Evolutionary conservation across 1,140 invertebrate species (phyloP).

Genomic region (Drosophila nannoptera): DNA sequence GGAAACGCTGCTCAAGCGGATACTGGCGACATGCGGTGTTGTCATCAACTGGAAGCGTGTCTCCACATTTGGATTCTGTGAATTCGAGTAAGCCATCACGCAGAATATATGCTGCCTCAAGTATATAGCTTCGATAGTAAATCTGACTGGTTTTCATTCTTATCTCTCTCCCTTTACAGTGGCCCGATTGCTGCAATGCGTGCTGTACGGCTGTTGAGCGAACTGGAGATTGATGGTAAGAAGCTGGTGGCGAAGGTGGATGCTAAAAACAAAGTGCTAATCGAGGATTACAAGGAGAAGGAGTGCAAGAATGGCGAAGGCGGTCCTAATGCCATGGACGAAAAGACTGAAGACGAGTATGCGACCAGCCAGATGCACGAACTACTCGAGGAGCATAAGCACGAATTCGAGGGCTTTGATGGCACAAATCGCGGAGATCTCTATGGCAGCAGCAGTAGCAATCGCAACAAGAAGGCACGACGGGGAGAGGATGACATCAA

Average conservation of each 20-base stretch:
- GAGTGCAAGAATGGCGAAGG: slow-evolving; percentile 79
- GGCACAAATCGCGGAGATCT: slow-evolving; percentile 60
- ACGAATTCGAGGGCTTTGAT: slow-evolving; percentile 75
- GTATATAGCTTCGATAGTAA: background rate
- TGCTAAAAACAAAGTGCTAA: slow-evolving; percentile 95
- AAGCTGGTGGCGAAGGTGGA: slow-evolving; percentile 98
- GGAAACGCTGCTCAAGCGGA: slow-evolving; percentile 95
- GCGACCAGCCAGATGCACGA: slow-evolving; percentile 87
- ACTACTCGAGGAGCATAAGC: slow-evolving; percentile 89
- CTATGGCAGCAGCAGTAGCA: slow-evolving; percentile 47
- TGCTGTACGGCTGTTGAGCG: slow-evolving; percentile 95
- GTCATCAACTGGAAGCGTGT: slow-evolving; percentile 98
- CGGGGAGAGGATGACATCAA: slow-evolving; percentile 79
- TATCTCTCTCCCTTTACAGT: slow-evolving; percentile 80
- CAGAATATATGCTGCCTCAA: too few relatives aligned
- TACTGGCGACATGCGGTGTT: slow-evolving; percentile 93
- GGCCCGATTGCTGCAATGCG: slow-evolving; percentile 96
- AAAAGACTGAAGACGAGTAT: slow-evolving; percentile 89
- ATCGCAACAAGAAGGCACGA: slow-evolving; percentile 59
- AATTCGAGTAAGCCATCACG: slow-evolving; percentile 81
- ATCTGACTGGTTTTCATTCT: too few relatives aligned
- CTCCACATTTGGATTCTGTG: slow-evolving; percentile 99
- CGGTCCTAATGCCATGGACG: slow-evolving; percentile 78
- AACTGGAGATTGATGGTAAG: slow-evolving; percentile 95
- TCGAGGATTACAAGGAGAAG: slow-evolving; percentile 93